Conservation (phyloP, 2,797 vertebrate genomes). For the Notoglanidium macrostoma region DNA sequence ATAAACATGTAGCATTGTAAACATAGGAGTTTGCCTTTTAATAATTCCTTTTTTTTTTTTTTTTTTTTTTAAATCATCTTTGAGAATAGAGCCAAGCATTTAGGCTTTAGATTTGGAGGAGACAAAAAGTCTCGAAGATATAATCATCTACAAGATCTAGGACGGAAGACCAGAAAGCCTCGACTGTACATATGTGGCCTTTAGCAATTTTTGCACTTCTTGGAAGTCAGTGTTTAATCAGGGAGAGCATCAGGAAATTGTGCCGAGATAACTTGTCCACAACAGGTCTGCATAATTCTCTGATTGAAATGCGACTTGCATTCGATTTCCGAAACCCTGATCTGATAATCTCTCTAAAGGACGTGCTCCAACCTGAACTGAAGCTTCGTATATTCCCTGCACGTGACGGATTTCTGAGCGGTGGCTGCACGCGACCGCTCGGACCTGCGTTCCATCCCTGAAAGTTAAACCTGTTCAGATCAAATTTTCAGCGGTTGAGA, state of each 20-base stretch:
- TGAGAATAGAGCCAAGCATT: constrained; percentile 58
- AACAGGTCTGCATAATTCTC: constrained; percentile 56
- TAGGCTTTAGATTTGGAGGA: constrained; percentile 66
- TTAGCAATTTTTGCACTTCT: constrained; percentile 71
- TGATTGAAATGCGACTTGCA: constrained; percentile 68
- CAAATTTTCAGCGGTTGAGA: not conserved
- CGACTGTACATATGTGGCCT: constrained; percentile 66
- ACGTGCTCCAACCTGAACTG: constrained; percentile 51
- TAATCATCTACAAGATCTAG: constrained; percentile 75
- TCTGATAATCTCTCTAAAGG: constrained; percentile 61
- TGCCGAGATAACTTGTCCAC: constrained; percentile 73
- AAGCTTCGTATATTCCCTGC: constrained; percentile 27
- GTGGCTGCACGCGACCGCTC: not conserved
- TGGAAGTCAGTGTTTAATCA: constrained; percentile 79
- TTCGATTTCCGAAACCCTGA: constrained; percentile 65
- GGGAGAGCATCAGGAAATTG: constrained; percentile 60
- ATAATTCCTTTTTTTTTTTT: not conserved
- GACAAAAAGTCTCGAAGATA: constrained; percentile 61
- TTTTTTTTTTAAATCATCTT: not conserved
- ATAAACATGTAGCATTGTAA: constrained; percentile 80
- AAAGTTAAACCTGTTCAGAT: constrained; percentile 13
- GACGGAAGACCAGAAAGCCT: constrained; percentile 79
- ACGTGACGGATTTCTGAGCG: not conserved
- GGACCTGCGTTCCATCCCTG: constrained; percentile 31
- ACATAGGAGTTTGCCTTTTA: constrained; percentile 70